phyloP scores from a whole-genome alignment of 2,113 vertebrate species.

The Asarcornis scutulata region DNA sequence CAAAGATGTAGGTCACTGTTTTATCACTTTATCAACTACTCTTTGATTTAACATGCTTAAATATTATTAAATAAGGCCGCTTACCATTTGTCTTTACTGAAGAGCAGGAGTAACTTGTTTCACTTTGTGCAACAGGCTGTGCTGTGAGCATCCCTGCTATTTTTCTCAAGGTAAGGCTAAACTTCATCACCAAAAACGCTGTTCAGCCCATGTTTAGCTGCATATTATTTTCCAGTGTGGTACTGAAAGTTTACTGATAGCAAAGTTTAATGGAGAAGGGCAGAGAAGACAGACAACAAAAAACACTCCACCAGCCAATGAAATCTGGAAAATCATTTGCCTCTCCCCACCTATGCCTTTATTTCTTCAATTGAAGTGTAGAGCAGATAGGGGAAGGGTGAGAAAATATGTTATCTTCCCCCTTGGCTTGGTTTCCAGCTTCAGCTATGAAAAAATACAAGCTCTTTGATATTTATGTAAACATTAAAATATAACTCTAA shows the following conservation, averaged over 20 bases:
- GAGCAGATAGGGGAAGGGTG: not conserved
- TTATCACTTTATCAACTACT: not conserved
- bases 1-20: not conserved
- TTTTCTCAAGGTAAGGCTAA: conserved; percentile 12
- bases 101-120: not conserved
- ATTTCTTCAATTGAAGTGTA: not conserved
- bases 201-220: not conserved
- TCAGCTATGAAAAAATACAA: not conserved
- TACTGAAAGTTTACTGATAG: not conserved
- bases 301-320: not conserved
- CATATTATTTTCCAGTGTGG: not conserved
- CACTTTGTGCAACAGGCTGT: not conserved
- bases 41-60: not conserved
- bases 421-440: not conserved
- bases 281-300: not conserved
- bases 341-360: not conserved
- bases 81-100: not conserved
- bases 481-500: not conserved
- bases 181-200: not conserved
- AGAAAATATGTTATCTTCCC: not conserved
- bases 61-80: not conserved
- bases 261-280: not conserved
- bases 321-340: not conserved
- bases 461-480: not conserved
- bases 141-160: not conserved